Evolutionary conservation across 2,113 vertebrate species (phyloP).

Genomic region (Dicrurus megarhynchus): DNA sequence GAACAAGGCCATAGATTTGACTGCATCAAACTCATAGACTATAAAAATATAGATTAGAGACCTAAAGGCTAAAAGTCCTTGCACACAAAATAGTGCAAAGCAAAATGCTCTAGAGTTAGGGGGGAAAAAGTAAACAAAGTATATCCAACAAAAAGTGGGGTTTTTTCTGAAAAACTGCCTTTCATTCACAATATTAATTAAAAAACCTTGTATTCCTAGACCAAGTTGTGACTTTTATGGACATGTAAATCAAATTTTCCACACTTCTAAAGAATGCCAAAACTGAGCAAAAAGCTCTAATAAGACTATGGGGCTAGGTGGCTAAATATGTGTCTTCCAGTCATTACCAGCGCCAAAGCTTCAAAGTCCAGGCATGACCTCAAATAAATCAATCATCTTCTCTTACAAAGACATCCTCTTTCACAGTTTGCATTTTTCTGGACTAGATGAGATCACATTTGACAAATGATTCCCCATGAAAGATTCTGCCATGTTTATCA

Average conservation of each 20-base stretch:
- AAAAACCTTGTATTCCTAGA: neutral
- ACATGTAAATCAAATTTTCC: neutral
- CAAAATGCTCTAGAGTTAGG: neutral
- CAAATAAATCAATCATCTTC: neutral
- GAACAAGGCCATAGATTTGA: neutral
- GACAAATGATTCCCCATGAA: neutral
- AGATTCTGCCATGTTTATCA: neutral
- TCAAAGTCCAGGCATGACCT: neutral
- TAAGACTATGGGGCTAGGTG: neutral
- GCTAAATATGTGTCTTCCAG: neutral
- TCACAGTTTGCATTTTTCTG: neutral
- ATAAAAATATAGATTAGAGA: neutral
- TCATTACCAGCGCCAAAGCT: neutral
- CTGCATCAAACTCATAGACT: neutral
- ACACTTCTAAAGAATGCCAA: neutral
- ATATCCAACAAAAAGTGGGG: rapidly evolving
- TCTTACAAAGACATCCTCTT: neutral
- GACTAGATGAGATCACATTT: neutral
- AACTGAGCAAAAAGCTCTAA: neutral
- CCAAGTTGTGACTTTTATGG: neutral
- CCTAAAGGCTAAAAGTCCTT: neutral
- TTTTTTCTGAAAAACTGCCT: neutral
- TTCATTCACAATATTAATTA: neutral
- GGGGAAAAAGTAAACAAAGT: neutral
- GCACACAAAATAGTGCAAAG: neutral